These are phyloP conservation scores for Cricetomys ansorgei DNA, from an alignment of 2,113 vertebrate genomes.

Conservation along the genomic window DNA sequence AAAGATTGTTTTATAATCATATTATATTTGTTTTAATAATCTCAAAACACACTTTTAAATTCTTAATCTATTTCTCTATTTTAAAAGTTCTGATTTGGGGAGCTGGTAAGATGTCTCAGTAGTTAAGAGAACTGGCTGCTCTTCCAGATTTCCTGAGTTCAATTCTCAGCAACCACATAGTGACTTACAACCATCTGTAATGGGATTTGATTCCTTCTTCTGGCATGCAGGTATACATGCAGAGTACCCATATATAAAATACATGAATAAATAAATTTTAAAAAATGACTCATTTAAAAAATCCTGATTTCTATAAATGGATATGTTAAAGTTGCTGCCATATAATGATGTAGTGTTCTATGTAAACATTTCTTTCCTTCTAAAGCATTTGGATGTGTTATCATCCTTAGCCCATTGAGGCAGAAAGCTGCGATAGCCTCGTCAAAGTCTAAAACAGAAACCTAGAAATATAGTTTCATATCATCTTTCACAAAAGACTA, in stretches of 20 bases:
- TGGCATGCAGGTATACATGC: no score
- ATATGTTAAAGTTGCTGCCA: not conserved
- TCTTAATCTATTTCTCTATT: not conserved
- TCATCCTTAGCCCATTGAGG: not conserved
- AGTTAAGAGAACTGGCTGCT: no score
- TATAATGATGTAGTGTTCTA: not conserved
- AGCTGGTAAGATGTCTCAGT: no score
- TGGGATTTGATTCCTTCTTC: no score
- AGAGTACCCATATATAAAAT: no score
- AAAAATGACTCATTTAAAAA: no score
- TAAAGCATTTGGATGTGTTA: not conserved
- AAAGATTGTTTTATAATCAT: not conserved
- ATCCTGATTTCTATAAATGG: conserved; percentile 23
- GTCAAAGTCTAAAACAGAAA: not conserved
- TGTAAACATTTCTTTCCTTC: not conserved
- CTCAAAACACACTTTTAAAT: not conserved
- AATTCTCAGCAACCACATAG: no score
- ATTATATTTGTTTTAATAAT: conserved; percentile 20
- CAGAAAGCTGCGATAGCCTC: not conserved
- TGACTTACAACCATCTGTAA: no score
- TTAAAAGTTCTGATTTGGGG: conserved; percentile 42
- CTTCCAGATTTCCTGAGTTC: no score
- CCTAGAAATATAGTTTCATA: not conserved
- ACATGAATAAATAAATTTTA: no score
- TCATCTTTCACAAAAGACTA: not conserved